Evolutionary conservation across 2,888 invertebrate species (phyloP), one percentile per base, ranked within the genome.

Genomic region (Rhopalosiphum nymphaeae): DNA sequence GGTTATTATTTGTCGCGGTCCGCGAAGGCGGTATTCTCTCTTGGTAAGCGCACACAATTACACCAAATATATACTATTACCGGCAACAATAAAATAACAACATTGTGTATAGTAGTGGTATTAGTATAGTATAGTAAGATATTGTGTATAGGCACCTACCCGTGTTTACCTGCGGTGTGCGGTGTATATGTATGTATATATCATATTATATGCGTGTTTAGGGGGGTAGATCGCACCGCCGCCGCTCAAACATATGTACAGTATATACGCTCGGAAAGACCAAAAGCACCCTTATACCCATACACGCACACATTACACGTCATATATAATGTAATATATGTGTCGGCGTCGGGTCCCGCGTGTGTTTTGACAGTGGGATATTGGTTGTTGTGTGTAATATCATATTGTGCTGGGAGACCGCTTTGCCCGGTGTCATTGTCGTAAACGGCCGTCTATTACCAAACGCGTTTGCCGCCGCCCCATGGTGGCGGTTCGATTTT

Each of bases 301-400:
- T 49, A 87, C 87, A 86, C 44, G 26, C 29, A 16, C 87, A n/a
- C 49, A 85, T 42, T 85, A 85, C 56, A 53, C 78, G 42, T 56
- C 49, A 5, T 89, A n/a, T 57, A 44, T 61, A 36, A 57, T 57
- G 61, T 61, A 56, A n/a, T 90, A 61, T 90, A 90, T n/a, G 36
- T 78, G 61, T 42, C 53, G 53, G 78, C 78, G 29, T 78, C 78
- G 78, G 78, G 49, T 78, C 49, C 78, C 91, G 84, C 11, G 91
- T 91, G 91, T 91, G 91, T 91, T 91, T 91, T 91, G 91, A 91
- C 91, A 91, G 84, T 56, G 91, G 91, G 84, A 91, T 84, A 84
- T 91, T 84, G 91, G 84, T 84, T 91, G 91, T 91, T 42, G 91
- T 56, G 84, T 56, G 36, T 78, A n/a, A 13, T 67, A 67, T 67